Base-by-base conservation (phyloP, 2,888 invertebrate species). In the Gari tellinella region DNA sequence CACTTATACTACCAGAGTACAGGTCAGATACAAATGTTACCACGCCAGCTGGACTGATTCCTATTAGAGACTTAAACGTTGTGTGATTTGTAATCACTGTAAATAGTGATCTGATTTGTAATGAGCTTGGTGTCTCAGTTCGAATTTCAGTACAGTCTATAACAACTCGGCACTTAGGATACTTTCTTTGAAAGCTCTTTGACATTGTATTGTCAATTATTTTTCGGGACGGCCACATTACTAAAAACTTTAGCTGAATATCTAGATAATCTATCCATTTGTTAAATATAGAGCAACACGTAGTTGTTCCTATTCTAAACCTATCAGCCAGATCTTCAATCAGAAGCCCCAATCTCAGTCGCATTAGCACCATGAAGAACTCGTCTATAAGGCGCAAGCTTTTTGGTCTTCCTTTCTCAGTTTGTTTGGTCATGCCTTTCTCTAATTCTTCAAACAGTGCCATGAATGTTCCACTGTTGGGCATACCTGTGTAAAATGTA, bases 71-170 rank as follows among this genome's bases (percentile, higher is more conserved):
- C 48, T 78, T 73, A 14, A 15, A 70, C 14, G 80, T 77, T 58
- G 65, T 69, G 48, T 70, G 63, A 0, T 58, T 58, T 55, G 77
- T 77, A 26, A 76, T 76, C 31, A 63, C 61, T 25, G 62, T 73
- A 26, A 72, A 80, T 19, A 65, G 26, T 12, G 70, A 73, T 25
- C 66, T 74, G 14, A 60, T 15, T 23, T 31, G 38, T 3, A 80
- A 38, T 21, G 68, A 68, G 23, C 52, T 31, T 40, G 68, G 68
- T 17, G 62, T 64, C 38, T 75, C 69, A 15, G 65, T 64, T 14
- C 21, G 4, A 14, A 80, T 64, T 64, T 81, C 79, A n/a, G 73
- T 76, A 41, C 76, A 75, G 62, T 81, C 72, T 17, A 70, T 64
- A 8, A 72, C 61, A 1, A 81, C 60, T 17, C 81, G n/a, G n/a